Evolutionary conservation across 2,113 vertebrate species (phyloP), one percentile per base, ranked within the genome.

Genomic region (Leptosomus discolor): DNA sequence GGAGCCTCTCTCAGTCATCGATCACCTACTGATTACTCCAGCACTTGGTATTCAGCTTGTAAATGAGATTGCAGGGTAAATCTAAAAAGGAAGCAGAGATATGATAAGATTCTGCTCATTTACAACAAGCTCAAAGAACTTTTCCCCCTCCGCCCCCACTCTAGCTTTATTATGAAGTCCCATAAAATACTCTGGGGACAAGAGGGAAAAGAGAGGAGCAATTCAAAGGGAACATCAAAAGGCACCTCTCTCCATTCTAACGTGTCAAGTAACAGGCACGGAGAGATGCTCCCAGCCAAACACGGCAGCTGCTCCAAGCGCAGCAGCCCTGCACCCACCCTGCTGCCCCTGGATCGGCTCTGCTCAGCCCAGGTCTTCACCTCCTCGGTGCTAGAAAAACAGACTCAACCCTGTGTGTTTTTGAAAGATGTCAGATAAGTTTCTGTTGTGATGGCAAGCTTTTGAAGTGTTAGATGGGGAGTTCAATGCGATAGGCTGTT

Each of bases 161-260:
- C 37, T 46, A 63, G 64, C 58, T 85, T 92, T 92, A 78, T 94
- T 82, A 95, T 5, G 2, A 95, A 94, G 84, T 50, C 73, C 48
- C 85, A 48, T 71, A 61, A 82, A 92, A 90, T 17, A 65, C 85
- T 58, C 60, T 45, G 64, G 82, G 60, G 93, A 92, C 2, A 4
- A 77, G 82, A 79, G 77, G 75, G 77, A 81, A 85, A 75, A 73
- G 34, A 85, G 41, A 82, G 39, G 26, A 95, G 53, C 6, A 5
- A 88, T 83, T 93, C 85, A 86, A 92, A 96, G 64, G 64, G 37
- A 96, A 90, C 78, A 88, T 81, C 90, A 79, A 83, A 94, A 87
- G 63, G 51, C 29, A 90, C 58, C 70, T 87, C 82, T 64, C 11
- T 48, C 65, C 20, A 16, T 88, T 85, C 92, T 36, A 90, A 41